Base-by-base conservation (phyloP, 2,113 vertebrate species). In the Bothrops jararaca region DNA sequence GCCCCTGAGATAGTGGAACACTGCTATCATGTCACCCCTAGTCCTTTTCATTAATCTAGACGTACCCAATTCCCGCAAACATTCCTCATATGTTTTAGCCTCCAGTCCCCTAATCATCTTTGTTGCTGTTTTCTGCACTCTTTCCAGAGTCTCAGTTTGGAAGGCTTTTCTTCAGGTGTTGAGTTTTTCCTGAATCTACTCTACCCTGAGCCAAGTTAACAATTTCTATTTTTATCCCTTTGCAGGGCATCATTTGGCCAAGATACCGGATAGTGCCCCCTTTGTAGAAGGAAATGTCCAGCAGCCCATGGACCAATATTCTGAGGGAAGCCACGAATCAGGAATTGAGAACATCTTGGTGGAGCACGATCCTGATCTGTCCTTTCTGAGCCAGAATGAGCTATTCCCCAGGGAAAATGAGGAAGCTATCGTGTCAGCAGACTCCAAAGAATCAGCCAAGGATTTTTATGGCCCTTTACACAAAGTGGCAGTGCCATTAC, bases 281-380 rank as follows among this genome's bases (percentile, higher is more conserved):
- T 1, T 11, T 0, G 92, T 54, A n/a, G 42, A 39, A 6, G 13
- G 34, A 12, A 42, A 42, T 3, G 50, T 12, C 7, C 87, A 7
- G 1, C 52, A 88, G 23, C 86, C 86, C 11, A 1, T 3, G 3
- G 74, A 86, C 23, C 90, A 11, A 48, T 56, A 89, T 8, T 2
- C 56, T 0, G 90, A 86, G 3, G 88, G 93, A 15, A 56, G 48
- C 42, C 87, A 20, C 87, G 69, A 2, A 0, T 34, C 91, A 0
- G 39, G 95, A 92, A 94, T 93, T 0, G 88, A 94, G 92, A 97
- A 95, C 2, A 56, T 88, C 3, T 91, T 97, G 93, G 74, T 94
- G 94, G 96, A 96, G 85, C 96, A 94, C 0, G 0, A 45, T 1
- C 89, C 94, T 10, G 94, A 94, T 1, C 85, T 60, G 86, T 74